Base-by-base conservation (phyloP, 2,113 vertebrate species). In the Cavia porcellus region DNA sequence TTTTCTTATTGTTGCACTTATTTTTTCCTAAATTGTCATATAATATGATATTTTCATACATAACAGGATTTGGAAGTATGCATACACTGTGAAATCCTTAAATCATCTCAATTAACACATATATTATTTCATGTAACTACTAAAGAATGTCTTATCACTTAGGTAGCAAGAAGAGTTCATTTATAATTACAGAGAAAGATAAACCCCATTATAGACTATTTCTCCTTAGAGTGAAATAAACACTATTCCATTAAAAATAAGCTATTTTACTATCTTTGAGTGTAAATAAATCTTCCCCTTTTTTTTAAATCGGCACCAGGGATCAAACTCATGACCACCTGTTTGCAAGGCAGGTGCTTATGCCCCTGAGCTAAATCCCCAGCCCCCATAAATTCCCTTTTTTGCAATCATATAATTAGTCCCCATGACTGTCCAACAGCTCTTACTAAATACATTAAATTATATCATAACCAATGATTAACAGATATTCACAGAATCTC, bases 261-360 rank as follows among this genome's bases (percentile, higher is more conserved):
- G 22, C 38, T 86, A 52, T 1, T 52, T 15, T 38, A 24, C 14
- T 62, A 2, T 9, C n/a, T 86, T 84, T 9, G 25, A 57, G 28
- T 95, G 92, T 94, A 42, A 96, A 93, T 62, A 89, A 92, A 84
- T 86, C 74, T 11, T 1, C 30, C 35, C 10, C 55, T 85, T 96
- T 72, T 64, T 66, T n/a, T n/a, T n/a, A n/a, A n/a, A n/a, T n/a
- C n/a, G n/a, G n/a, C n/a, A n/a, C n/a, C n/a, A n/a, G n/a, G n/a
- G n/a, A n/a, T n/a, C n/a, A n/a, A n/a, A n/a, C n/a, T n/a, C n/a
- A n/a, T n/a, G n/a, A n/a, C n/a, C n/a, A n/a, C n/a, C n/a, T n/a
- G n/a, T n/a, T n/a, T n/a, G n/a, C n/a, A n/a, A n/a, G n/a, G n/a
- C n/a, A n/a, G n/a, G n/a, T n/a, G n/a, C n/a, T n/a, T n/a, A n/a